Conservation (phyloP, 1,140 invertebrate genomes). For the Homalodisca vitripennis region DNA sequence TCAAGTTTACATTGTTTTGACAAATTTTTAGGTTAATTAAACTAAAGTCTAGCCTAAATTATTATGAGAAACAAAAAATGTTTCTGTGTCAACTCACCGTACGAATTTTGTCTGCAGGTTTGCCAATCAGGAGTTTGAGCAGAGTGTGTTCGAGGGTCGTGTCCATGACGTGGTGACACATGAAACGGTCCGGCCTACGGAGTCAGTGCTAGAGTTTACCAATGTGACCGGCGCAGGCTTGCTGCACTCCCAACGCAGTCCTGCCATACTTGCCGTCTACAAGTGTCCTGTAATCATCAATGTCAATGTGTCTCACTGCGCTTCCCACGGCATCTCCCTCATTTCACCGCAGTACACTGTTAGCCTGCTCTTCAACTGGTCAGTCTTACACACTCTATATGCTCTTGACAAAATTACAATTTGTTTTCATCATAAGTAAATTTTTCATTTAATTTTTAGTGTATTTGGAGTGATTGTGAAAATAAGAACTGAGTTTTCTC, state of each 20-base stretch:
- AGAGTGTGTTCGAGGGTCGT: slow-evolving; percentile 75
- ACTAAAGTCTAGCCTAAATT: no score
- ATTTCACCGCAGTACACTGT: slow-evolving; percentile 77
- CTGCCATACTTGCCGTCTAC: slow-evolving; percentile 86
- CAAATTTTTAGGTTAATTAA: no score
- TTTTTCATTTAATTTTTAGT: no score
- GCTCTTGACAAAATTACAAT: no score
- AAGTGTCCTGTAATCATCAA: slow-evolving; percentile 79
- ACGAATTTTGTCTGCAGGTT: slow-evolving; percentile 73
- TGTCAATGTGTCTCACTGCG: slow-evolving; percentile 80
- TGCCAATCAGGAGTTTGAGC: slow-evolving; percentile 85
- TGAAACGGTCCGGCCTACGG: slow-evolving; percentile 60
- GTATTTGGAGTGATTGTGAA: no score
- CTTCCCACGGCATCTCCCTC: slow-evolving; percentile 89
- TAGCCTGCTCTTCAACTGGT: slow-evolving; percentile 51
- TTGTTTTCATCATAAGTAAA: no score
- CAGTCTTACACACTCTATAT: no score
- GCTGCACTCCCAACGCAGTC: slow-evolving; percentile 91
- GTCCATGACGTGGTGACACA: slow-evolving; percentile 79
- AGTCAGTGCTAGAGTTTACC: slow-evolving; percentile 79
- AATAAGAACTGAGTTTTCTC: no score
- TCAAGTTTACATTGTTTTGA: no score
- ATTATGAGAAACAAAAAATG: no score
- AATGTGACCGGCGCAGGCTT: slow-evolving; percentile 94
- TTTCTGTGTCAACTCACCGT: no score